These are phyloP conservation scores for Scaptomyza parva DNA, from an alignment of 2,888 invertebrate species.

Conservation along the genomic window DNA sequence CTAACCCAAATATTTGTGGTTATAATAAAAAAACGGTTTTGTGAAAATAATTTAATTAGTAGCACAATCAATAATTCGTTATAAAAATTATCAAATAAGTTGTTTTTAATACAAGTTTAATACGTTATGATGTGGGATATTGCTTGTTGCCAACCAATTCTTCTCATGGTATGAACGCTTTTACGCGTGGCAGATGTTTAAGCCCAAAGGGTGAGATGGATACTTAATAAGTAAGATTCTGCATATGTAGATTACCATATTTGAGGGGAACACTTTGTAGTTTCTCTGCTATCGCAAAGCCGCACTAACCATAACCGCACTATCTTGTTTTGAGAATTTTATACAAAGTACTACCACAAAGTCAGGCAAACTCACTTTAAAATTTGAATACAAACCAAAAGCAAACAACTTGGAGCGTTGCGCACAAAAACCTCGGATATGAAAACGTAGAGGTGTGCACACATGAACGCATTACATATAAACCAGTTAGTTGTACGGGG, in stretches of 20 bases:
- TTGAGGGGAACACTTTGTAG: slow-evolving; percentile 34
- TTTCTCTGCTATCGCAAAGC: slow-evolving; percentile 20
- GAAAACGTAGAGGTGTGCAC: slow-evolving; percentile 23
- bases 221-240: background rate
- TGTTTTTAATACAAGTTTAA: no score
- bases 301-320: slow-evolving; percentile 49
- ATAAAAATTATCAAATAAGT: no score
- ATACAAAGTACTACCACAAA: slow-evolving; percentile 30
- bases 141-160: no score
- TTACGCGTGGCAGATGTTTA: no score
- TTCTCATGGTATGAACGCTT: no score
- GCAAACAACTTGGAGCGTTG: slow-evolving; percentile 31
- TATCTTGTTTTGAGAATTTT: slow-evolving; percentile 38
- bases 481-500: slow-evolving; percentile 32
- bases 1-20: background rate
- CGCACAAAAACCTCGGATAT: slow-evolving; percentile 28
- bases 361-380: slow-evolving; percentile 38
- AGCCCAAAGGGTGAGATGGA: no score
- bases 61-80: no score
- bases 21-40: background rate
- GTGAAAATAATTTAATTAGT: no score
- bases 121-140: no score
- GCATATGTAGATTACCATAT: slow-evolving; percentile 46
- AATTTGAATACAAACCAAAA: slow-evolving; percentile 36
- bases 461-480: slow-evolving; percentile 42